A percentile compares a stretch with the other conserved stretches of the same genome.
Conservation (phyloP, 30 jellyfish, hydroid and myxozoan species). For the Hydractinia echinata region DNA sequence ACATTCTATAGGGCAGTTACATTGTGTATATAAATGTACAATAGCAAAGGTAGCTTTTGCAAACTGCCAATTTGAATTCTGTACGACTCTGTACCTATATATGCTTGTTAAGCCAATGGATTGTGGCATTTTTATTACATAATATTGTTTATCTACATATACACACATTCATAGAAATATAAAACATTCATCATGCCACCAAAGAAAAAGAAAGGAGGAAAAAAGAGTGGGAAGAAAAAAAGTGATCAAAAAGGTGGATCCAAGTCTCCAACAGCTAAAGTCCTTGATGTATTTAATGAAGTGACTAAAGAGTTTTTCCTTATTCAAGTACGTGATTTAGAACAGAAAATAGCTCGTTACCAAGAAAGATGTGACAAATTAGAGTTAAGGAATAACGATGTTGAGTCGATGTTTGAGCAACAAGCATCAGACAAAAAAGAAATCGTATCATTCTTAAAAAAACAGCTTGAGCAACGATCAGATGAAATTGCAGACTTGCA, state of each 20-base stretch:
- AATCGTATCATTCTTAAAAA: slow-evolving; percentile 80
- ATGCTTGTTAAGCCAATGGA: too few relatives aligned
- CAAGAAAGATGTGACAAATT: slow-evolving; percentile 90
- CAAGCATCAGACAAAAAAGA: slow-evolving; percentile 90
- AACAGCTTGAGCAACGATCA: slow-evolving; percentile 87
- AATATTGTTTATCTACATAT: too few relatives aligned
- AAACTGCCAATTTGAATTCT: too few relatives aligned
- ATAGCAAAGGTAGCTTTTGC: too few relatives aligned
- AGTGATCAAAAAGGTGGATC: slow-evolving; percentile 65
- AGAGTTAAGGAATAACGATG: slow-evolving; percentile 64
- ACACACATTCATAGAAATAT: neutral
- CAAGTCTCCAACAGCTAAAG: slow-evolving; percentile 33
- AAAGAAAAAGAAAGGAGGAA: slow-evolving; percentile 69
- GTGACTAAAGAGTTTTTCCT: slow-evolving; percentile 78
- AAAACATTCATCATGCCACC: slow-evolving; percentile 61
- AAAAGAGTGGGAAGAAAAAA: slow-evolving; percentile 68
- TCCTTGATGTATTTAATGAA: slow-evolving; percentile 47
- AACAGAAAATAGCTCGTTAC: slow-evolving; percentile 60
- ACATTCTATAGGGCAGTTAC: too few relatives aligned
- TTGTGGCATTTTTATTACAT: too few relatives aligned
- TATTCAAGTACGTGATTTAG: slow-evolving; percentile 90
- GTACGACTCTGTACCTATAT: too few relatives aligned
- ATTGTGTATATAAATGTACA: too few relatives aligned
- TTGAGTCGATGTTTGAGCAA: slow-evolving; percentile 64
- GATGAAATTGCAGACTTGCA: slow-evolving; percentile 93